phyloP scores from a whole-genome alignment of 1,140 invertebrate species.

The Steinernema feltiae region DNA sequence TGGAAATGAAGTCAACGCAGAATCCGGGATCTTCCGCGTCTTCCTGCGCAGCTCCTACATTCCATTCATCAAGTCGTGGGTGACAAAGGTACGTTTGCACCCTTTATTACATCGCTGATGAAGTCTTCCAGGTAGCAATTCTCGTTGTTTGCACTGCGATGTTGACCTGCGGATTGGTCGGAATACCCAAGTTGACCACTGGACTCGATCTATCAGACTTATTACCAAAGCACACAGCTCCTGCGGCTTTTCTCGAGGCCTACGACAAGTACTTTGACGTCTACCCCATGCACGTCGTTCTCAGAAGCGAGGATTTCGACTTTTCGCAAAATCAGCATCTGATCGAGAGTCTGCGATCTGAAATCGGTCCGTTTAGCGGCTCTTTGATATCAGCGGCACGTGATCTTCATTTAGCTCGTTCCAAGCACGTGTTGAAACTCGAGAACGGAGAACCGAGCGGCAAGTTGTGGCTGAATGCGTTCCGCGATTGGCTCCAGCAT shows the following conservation, averaged over 20 bases:
- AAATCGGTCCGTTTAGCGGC: conserved; percentile 64
- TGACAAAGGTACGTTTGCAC: conserved; percentile 73
- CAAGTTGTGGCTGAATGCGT: conserved; percentile 49
- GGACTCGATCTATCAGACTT: conserved; percentile 85
- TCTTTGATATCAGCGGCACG: background rate
- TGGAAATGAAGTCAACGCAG: too few species aligned
- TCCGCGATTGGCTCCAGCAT: conserved; percentile 48
- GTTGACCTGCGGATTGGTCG: conserved; percentile 67
- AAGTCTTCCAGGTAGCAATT: conserved; percentile 62
- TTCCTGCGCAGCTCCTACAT: conserved; percentile 61
- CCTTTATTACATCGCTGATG: conserved; percentile 29
- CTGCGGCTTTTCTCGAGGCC: conserved; percentile 81
- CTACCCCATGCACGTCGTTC: conserved; percentile 93
- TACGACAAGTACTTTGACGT: conserved; percentile 91
- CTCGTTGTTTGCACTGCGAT: conserved; percentile 65
- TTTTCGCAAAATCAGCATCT: conserved; percentile 88
- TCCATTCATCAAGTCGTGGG: conserved; percentile 62
- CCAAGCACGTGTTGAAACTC: conserved; percentile 52
- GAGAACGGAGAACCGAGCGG: conserved; percentile 48
- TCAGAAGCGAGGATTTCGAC: conserved; percentile 81
- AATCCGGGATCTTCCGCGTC: conserved; percentile 47
- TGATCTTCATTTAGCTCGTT: conserved; percentile 36
- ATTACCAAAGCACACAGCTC: conserved; percentile 82
- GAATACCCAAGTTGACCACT: conserved; percentile 66
- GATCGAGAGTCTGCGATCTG: conserved; percentile 83